phyloP scores from a whole-genome alignment of 2,113 vertebrate species.

The Phalacrocorax pelagicus region DNA sequence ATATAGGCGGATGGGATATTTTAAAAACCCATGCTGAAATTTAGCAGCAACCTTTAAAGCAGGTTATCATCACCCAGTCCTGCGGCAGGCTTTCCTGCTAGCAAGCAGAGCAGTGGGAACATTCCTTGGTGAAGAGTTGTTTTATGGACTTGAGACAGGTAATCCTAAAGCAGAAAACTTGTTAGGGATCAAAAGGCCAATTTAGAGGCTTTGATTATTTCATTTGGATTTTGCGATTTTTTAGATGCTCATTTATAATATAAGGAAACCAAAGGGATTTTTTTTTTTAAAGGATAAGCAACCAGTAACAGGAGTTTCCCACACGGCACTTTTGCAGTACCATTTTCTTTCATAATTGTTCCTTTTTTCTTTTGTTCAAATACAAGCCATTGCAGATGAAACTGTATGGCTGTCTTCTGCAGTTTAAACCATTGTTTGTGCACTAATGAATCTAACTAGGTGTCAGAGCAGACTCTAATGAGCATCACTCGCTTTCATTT shows the following conservation, averaged over 20 bases:
- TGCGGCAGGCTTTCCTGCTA: not conserved
- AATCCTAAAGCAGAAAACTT: not conserved
- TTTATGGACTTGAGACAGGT: not conserved
- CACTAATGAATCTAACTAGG: constrained; percentile 39
- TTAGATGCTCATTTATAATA: not conserved
- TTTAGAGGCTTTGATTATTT: not conserved
- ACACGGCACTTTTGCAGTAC: not conserved
- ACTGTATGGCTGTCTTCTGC: not conserved
- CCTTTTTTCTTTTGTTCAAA: constrained; percentile 6
- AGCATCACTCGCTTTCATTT: constrained; percentile 42
- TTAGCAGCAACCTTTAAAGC: not conserved
- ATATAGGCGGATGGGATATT: not conserved
- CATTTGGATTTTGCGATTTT: not conserved
- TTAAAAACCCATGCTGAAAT: accelerated
- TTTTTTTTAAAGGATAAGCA: not conserved
- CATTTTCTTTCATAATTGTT: not conserved
- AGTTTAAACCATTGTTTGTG: constrained; percentile 14
- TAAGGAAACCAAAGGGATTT: not conserved
- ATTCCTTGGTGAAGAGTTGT: not conserved
- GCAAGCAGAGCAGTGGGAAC: not conserved
- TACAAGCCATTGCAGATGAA: not conserved
- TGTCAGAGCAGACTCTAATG: constrained; percentile 46
- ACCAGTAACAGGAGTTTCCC: not conserved
- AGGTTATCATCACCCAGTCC: not conserved
- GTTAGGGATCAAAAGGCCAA: not conserved